Evolutionary conservation across 2,888 invertebrate genomes (phyloP).

Genomic region (Pocota personata): DNA sequence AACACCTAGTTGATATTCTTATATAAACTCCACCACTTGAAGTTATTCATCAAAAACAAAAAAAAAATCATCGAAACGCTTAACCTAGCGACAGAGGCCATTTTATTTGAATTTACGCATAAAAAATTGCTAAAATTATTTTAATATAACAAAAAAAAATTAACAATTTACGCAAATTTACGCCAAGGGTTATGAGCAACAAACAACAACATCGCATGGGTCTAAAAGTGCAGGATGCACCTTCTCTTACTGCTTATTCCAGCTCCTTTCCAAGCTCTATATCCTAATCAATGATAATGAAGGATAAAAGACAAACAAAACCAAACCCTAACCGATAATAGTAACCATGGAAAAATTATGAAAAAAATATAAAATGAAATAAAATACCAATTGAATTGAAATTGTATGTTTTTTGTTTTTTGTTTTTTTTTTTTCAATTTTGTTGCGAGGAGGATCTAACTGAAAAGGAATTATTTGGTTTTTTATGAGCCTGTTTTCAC

Average conservation of each 20-base stretch:
- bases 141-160: constrained; percentile 38
- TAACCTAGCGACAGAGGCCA: constrained; percentile 67
- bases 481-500: constrained; percentile 8
- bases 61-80: constrained; percentile 43
- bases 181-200: constrained; percentile 65
- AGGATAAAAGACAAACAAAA: constrained; percentile 38
- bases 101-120: constrained; percentile 42
- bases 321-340: constrained; percentile 41
- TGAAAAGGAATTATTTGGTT: constrained; percentile 59
- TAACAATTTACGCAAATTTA: constrained; percentile 66
- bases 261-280: constrained; percentile 1
- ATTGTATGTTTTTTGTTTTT: neutral
- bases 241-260: constrained; percentile 11
- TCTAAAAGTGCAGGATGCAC: constrained; percentile 16
- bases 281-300: neutral
- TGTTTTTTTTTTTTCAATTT: no score
- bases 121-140: constrained; percentile 49
- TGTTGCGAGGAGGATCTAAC: constrained; percentile 45
- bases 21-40: constrained; percentile 36
- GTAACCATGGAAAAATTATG: constrained; percentile 63
- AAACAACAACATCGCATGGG: constrained; percentile 39
- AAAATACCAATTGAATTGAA: constrained; percentile 37
- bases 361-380: constrained; percentile 38
- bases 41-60: constrained; percentile 26
- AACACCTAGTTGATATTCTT: constrained; percentile 48